A percentile compares a stretch with the other conserved stretches of the same genome.
Evolutionary conservation across 1,140 invertebrate species (phyloP).

Genomic region (Drosophila malerkotliana): DNA sequence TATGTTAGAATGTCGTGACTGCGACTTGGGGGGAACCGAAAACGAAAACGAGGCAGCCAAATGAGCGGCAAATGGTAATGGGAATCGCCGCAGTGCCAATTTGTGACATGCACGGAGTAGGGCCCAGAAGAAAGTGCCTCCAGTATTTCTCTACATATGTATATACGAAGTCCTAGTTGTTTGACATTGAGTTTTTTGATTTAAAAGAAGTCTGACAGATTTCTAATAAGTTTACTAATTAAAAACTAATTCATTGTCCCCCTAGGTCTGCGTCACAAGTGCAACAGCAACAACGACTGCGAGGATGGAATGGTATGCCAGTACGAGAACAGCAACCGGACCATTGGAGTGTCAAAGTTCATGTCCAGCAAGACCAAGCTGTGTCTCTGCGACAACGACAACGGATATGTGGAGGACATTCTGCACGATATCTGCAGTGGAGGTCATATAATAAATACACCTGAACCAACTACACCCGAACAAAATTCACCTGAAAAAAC

Average conservation of each 20-base stretch:
- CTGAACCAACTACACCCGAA: background rate
- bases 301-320: constrained; percentile 85
- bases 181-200: background rate
- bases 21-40: constrained; percentile 20
- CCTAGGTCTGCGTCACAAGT: constrained; percentile 85
- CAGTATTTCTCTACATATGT: constrained; percentile 19
- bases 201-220: background rate
- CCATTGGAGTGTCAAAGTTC: constrained; percentile 80
- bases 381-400: constrained; percentile 85
- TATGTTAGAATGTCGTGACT: constrained; percentile 71
- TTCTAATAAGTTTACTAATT: background rate
- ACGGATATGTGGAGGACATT: constrained; percentile 85
- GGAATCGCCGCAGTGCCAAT: constrained; percentile 62
- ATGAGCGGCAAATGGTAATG: constrained; percentile 43
- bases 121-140: constrained; percentile 33
- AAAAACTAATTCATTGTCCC: constrained; percentile 3
- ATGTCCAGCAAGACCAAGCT: constrained; percentile 84
- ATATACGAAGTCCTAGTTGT: constrained; percentile 12
- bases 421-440: constrained; percentile 85
- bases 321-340: constrained; percentile 85
- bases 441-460: constrained; percentile 69
- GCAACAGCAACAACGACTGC: constrained; percentile 85
- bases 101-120: constrained; percentile 67
- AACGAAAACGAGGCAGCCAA: constrained; percentile 29
- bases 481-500: background rate